Conservation (phyloP, 1,140 invertebrate species). For the Sesamia nonagrioides region DNA sequence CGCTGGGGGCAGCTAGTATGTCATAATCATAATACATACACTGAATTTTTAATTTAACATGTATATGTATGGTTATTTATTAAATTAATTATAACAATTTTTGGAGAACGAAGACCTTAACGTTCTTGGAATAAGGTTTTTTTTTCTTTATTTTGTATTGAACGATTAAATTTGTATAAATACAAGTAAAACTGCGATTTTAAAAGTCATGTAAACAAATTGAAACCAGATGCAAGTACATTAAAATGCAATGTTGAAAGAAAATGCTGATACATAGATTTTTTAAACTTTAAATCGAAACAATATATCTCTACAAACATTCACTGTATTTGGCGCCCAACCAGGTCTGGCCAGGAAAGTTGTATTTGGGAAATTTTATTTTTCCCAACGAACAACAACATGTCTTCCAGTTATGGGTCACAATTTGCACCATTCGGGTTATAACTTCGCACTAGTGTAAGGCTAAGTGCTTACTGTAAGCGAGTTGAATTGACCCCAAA, state of each 20-base stretch:
- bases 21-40: too few species aligned
- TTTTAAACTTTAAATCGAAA: slow-evolving; percentile 21
- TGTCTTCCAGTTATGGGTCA: slow-evolving; percentile 77
- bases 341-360: slow-evolving; percentile 60
- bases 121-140: too few species aligned
- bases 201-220: not conserved
- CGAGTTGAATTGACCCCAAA: slow-evolving; percentile 3
- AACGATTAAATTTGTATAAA: too few species aligned
- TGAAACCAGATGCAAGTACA: not conserved
- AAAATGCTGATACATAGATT: not conserved
- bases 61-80: not conserved
- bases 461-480: slow-evolving; percentile 19
- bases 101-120: too few species aligned
- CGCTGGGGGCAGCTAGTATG: too few species aligned
- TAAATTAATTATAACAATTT: too few species aligned
- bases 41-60: too few species aligned
- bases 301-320: not conserved
- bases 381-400: slow-evolving; percentile 67
- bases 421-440: slow-evolving; percentile 77
- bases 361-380: slow-evolving; percentile 71
- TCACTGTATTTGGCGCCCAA: slow-evolving; percentile 32
- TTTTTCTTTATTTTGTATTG: too few species aligned
- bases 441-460: slow-evolving; percentile 64
- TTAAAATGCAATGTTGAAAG: not conserved
- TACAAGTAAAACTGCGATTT: too few species aligned